Percentiles rank a stretch among this genome's conserved stretches.
Evolutionary conservation across 2,797 vertebrate species (phyloP).

Genomic region (Falco columbarius): DNA sequence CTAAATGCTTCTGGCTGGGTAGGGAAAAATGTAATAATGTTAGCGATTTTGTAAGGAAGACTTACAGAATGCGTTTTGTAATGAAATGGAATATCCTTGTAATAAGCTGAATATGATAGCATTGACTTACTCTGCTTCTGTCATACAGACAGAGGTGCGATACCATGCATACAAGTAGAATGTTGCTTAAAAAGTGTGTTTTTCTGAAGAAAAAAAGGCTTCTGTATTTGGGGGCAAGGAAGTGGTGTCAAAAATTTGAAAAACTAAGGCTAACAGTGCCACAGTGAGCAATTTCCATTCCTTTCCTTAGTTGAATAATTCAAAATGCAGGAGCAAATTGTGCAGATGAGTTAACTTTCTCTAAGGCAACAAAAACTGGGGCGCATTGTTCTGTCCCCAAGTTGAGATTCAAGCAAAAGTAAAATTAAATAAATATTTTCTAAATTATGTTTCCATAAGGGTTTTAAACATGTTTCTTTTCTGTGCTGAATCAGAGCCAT

Average conservation of each 20-base stretch:
- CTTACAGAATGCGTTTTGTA: not conserved
- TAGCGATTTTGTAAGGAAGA: not conserved
- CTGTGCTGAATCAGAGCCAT: not conserved
- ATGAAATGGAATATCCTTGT: not conserved
- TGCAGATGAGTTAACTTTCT: not conserved
- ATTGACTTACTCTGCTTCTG: not conserved
- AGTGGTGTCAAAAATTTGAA: not conserved
- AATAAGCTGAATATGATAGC: not conserved
- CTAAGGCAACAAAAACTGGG: not conserved
- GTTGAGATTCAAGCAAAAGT: not conserved
- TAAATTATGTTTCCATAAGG: not conserved
- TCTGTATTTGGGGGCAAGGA: not conserved
- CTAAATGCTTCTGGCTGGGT: not conserved
- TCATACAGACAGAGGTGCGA: not conserved
- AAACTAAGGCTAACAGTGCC: not conserved
- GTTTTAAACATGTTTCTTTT: not conserved
- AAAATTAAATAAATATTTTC: not conserved
- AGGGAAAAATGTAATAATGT: not conserved
- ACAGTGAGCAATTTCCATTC: not conserved
- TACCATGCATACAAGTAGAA: not conserved
- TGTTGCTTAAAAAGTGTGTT: not conserved
- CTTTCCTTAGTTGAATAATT: not conserved
- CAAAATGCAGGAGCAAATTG: not conserved
- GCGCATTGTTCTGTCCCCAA: not conserved
- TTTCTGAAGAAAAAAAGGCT: not conserved